These are phyloP conservation scores for Salpingus planirostris DNA, from an alignment of 2,888 invertebrate genomes.

Conservation along the genomic window DNA sequence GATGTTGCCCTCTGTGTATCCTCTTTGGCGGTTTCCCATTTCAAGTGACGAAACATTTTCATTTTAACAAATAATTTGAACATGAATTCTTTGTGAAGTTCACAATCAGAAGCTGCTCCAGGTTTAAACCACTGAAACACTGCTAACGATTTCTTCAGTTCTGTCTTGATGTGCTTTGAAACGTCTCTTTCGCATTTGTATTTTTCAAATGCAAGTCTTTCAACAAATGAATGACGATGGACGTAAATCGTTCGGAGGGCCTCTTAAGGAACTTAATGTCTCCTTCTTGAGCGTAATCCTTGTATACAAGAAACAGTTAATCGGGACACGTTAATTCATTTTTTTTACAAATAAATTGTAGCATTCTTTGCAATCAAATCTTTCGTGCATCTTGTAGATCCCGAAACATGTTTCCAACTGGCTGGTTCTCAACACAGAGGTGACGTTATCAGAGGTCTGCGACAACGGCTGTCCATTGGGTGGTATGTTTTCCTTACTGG, in stretches of 20 bases:
- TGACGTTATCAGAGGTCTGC: neutral
- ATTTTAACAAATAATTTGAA: neutral
- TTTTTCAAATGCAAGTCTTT: neutral
- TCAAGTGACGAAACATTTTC: conserved; percentile 2
- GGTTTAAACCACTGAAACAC: neutral
- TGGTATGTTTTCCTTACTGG: neutral
- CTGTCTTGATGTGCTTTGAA: neutral
- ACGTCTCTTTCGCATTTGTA: neutral
- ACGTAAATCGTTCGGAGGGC: neutral
- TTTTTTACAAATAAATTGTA: too few relatives aligned
- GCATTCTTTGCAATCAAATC: too few relatives aligned
- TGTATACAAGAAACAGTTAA: too few relatives aligned
- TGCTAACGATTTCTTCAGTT: neutral
- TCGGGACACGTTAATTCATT: too few relatives aligned
- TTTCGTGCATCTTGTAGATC: too few relatives aligned
- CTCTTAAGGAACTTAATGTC: neutral
- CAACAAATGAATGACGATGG: neutral
- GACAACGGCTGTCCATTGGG: neutral
- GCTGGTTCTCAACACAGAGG: too few relatives aligned
- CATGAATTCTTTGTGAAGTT: neutral
- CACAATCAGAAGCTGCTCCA: neutral
- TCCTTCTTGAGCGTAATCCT: neutral
- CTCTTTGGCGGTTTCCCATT: conserved; percentile 1
- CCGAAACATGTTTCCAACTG: too few relatives aligned
- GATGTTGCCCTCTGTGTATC: neutral